Base-by-base conservation (phyloP, 2,888 invertebrate genomes). In the Diarsia rubi region DNA sequence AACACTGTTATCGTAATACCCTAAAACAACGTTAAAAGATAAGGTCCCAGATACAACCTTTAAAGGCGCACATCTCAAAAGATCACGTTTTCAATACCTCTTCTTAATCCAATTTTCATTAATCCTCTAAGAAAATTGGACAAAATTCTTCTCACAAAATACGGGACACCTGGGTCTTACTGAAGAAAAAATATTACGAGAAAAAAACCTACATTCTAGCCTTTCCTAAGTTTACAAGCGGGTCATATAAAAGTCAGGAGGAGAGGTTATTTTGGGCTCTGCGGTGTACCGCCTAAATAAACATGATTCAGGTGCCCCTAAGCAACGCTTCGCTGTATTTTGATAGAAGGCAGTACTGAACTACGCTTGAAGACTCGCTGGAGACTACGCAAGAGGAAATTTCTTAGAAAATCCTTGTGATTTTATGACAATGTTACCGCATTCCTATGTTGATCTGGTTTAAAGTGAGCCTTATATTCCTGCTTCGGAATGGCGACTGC, bases 301-400 rank as follows among this genome's bases (percentile, higher is more conserved):
- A 90, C 87, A 88, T 86, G 87, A 88, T 89, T 87, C 86, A 87
- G 79, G 79, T 74, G 79, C 75, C 85, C 83, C 84, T 49, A 71
- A 85, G 82, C 84, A 84, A 84, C 85, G 86, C 73, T 82, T 79
- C 84, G 73, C 83, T 82, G 86, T 81, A 81, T 86, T 88, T 86
- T 86, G 86, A 86, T 81, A 78, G 78, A 79, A 78, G 79, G 78
- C 74, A 77, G 64, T 79, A 70, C 73, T 72, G 79, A 81, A 74
- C 75, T 44, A 66, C 64, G 74, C 60, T 68, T 75, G 70, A 78
- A 75, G 69, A 78, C 82, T 62, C 87, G 67, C 88, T 78, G n/a
- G 85, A 84, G 87, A 80, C 73, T 86, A 74, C 79, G 65, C 66
- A 72, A 69, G 75, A 68, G 69, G 74, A 74, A 76, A 75, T 84